Evolutionary conservation across 2,888 invertebrate genomes (phyloP).

Genomic region (Epinotia brunnichana): DNA sequence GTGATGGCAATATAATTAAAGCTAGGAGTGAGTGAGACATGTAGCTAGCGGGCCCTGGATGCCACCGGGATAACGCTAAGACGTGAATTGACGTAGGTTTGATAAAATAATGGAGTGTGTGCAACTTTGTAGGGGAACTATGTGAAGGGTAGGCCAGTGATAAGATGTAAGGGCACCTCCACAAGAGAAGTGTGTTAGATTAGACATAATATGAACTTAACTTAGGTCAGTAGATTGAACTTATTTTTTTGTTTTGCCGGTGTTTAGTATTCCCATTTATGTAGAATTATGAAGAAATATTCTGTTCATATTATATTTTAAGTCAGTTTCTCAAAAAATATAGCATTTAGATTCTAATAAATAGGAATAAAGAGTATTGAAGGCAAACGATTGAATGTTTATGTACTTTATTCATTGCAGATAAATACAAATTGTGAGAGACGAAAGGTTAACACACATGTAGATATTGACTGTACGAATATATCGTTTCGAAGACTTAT

Average conservation of each 20-base stretch:
- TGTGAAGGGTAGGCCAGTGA: conserved; percentile 34
- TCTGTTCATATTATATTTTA: no score
- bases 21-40: no score
- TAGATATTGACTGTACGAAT: no score
- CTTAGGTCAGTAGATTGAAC: conserved; percentile 8
- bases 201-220: conserved; percentile 25
- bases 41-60: no score
- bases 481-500: no score
- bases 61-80: no score
- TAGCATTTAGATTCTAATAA: neutral
- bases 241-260: neutral
- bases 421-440: no score
- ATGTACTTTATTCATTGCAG: no score
- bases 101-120: neutral
- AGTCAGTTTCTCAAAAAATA: no score
- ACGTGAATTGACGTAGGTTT: no score
- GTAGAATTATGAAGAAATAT: neutral
- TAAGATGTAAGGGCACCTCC: conserved; percentile 11
- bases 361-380: conserved; percentile 1
- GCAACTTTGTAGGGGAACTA: conserved; percentile 12
- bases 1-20: no score
- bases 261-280: conserved; percentile 6
- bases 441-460: no score
- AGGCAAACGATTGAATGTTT: neutral
- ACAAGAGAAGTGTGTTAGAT: conserved; percentile 19